Base-by-base conservation (phyloP, 1,140 invertebrate genomes). In the Contarinia nasturtii region DNA sequence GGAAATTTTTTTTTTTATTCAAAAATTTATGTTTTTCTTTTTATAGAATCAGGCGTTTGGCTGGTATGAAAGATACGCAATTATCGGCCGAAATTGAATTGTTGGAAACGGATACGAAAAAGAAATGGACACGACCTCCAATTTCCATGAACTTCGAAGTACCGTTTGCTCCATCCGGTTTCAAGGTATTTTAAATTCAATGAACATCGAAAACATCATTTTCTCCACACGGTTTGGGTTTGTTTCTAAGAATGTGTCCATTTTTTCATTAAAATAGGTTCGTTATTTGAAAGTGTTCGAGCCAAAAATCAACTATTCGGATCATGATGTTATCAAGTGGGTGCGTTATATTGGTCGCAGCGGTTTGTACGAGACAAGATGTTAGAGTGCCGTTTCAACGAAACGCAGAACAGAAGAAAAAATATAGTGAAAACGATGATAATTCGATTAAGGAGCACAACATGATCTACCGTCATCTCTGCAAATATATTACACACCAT, bases 81-180 rank as follows among this genome's bases (percentile, higher is more conserved):
- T 70, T 99, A 12, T 98, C 94, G 18, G 96, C 96, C 0, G 96
- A 99, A 70, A 98, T 99, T 48, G 96, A 99, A 65, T 70, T 99
- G n/a, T 69, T 99, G 27, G 92, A 95, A 66, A 98, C 96, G 4
- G 92, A 95, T 58, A 91, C 87, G 1, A 98, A 98, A 68, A 98
- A 98, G 68, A 99, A 99, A 67, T 99, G 96, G 96, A 99, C 95
- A 7, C 74, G 96, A 46, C 96, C 96, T 33, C 96, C 96, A n/a
- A 98, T 99, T 57, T 98, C 95, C 0, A 99, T 99, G 96, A 98
- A 96, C 67, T 99, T 99, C 67, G 95, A 99, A 71, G 93, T 98
- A 59, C 79, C 79, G n/a, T 83, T 84, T 52, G 95, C 96, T 11
- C 96, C 96, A 10, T 98, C 95, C 50, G 96, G 96, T 12, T 97